Percentiles rank a stretch among this genome's conserved stretches.
phyloP scores from a whole-genome alignment of 1,140 invertebrate species.

The Pseudomyrmex cubaensis region DNA sequence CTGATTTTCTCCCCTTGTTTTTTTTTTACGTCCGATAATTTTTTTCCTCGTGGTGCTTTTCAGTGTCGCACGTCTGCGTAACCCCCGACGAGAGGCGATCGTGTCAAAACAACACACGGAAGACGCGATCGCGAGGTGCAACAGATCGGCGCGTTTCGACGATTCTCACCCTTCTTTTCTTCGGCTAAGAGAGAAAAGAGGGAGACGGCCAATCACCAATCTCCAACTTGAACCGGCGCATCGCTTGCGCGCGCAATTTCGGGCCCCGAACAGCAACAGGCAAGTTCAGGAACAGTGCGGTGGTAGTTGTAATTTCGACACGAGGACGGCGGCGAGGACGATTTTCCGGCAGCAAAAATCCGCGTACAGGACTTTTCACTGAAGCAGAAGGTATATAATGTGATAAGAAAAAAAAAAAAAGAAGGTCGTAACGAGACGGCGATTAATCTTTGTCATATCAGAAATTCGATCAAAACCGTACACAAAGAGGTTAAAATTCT shows the following conservation, averaged over 20 bases:
- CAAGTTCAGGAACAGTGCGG: not conserved
- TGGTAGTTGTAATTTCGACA: not conserved
- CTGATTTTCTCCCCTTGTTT: not conserved
- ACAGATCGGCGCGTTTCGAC: no score
- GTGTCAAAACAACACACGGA: not conserved
- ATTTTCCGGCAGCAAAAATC: no score
- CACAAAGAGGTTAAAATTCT: no score
- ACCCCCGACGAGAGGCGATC: not conserved
- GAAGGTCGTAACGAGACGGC: no score
- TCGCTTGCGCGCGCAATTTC: not conserved
- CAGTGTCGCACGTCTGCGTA: not conserved
- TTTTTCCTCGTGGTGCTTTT: not conserved
- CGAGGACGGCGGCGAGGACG: not conserved
- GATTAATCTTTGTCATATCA: no score
- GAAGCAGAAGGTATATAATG: not conserved
- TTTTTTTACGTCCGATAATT: not conserved
- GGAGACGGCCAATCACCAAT: not conserved
- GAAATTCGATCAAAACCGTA: no score
- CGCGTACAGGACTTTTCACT: not conserved
- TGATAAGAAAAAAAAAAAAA: no score
- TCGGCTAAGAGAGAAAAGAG: not conserved
- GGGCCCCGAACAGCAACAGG: not conserved
- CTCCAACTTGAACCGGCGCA: not conserved
- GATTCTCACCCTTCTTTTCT: conserved; percentile 23
- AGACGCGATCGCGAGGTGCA: not conserved